Conservation (phyloP, 1,140 invertebrate species). For the Diuraphis noxia region DNA sequence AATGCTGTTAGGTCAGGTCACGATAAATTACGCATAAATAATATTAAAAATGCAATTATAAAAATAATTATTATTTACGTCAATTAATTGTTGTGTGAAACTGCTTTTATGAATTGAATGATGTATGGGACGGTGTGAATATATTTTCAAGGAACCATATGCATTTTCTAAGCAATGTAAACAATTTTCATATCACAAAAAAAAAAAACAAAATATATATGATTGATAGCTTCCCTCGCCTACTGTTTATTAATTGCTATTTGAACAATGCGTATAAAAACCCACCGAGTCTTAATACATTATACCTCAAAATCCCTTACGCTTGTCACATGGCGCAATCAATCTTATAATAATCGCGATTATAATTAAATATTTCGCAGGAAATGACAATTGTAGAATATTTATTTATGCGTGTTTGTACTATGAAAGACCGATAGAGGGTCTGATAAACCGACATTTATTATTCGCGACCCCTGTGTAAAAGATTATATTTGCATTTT, state of each 20-base stretch:
- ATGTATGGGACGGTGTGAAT: background rate
- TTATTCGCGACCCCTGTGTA: background rate
- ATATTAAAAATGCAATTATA: background rate
- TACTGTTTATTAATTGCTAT: conserved; percentile 17
- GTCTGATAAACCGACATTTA: conserved; percentile 22
- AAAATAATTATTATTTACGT: background rate
- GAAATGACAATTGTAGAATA: conserved; percentile 26
- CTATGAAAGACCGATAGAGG: background rate
- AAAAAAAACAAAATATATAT: background rate
- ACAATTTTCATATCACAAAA: background rate
- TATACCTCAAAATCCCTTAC: conserved; percentile 18
- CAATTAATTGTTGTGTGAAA: background rate
- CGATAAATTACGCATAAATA: background rate
- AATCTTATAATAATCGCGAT: conserved; percentile 38
- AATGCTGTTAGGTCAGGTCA: background rate
- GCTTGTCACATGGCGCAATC: conserved; percentile 11
- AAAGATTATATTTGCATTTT: conserved; percentile 29
- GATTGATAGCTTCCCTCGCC: background rate
- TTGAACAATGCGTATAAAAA: conserved; percentile 22
- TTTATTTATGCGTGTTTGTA: conserved; percentile 33
- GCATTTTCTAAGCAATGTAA: conserved; percentile 1
- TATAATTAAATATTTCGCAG: conserved; percentile 40
- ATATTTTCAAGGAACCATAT: background rate
- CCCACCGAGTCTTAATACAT: background rate
- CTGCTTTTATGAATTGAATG: background rate